Evolutionary conservation across 2,113 vertebrate species (phyloP).

Genomic region (Trinectes maculatus): DNA sequence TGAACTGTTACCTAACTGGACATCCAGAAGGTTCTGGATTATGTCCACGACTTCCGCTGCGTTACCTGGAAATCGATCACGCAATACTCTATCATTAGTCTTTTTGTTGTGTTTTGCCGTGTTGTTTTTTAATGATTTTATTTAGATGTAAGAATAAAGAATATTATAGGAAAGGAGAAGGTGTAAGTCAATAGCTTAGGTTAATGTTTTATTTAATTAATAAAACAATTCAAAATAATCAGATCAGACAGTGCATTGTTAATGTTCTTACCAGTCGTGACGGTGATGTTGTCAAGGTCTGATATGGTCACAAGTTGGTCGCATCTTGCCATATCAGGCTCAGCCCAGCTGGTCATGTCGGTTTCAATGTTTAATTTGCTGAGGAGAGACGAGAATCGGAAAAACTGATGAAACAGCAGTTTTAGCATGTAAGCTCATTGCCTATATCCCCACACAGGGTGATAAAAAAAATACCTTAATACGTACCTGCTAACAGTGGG

Average conservation of each 20-base stretch:
- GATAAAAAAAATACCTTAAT: no score
- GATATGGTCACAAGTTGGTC: constrained; percentile 75
- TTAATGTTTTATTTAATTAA: no score
- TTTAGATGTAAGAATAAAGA: neutral
- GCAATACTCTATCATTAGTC: neutral
- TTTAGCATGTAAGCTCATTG: neutral
- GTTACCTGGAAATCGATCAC: constrained; percentile 64
- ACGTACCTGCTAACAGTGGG: neutral
- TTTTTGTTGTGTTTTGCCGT: neutral
- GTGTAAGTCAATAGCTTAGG: neutral
- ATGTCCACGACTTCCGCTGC: constrained; percentile 71
- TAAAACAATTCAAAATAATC: no score
- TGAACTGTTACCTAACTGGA: constrained; percentile 21
- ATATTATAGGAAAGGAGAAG: neutral
- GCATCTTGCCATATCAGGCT: constrained; percentile 80
- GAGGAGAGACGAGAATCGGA: constrained; percentile 3
- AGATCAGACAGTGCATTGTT: neutral
- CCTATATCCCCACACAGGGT: neutral
- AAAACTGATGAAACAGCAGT: neutral
- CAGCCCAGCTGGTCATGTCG: constrained; percentile 81
- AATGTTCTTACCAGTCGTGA: constrained; percentile 83
- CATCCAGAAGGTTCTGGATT: constrained; percentile 67
- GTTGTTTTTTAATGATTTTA: neutral
- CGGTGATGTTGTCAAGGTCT: constrained; percentile 79
- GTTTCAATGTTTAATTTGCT: constrained; percentile 72